Evolutionary conservation across 1,140 invertebrate genomes (phyloP).

Genomic region (Caenorhabditis tropicalis): DNA sequence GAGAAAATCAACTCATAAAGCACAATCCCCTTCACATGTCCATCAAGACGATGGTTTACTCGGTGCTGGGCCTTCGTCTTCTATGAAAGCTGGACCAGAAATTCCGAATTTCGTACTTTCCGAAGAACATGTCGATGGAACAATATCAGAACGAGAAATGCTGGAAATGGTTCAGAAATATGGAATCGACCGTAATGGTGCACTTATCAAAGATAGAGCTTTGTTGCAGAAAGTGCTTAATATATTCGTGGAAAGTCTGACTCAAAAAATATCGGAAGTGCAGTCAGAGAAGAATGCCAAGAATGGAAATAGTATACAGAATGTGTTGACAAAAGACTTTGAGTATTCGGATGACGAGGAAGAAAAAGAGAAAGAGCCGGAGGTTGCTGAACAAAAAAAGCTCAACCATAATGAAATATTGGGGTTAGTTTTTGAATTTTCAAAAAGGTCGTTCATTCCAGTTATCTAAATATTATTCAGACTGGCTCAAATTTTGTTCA

Average conservation of each 20-base stretch:
- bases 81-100: not conserved
- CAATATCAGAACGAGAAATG: slow-evolving; percentile 20
- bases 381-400: not conserved
- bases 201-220: not conserved
- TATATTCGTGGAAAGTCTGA: not conserved
- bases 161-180: slow-evolving; percentile 3
- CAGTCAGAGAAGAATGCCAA: not conserved
- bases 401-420: not conserved
- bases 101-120: not conserved
- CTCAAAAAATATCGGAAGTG: not conserved
- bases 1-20: not conserved
- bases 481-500: not conserved
- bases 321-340: slow-evolving; percentile 10
- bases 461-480: not conserved
- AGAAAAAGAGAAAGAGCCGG: slow-evolving; percentile 3
- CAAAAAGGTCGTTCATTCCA: too few relatives aligned
- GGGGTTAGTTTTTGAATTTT: not conserved
- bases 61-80: not conserved
- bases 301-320: not conserved
- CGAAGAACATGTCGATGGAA: not conserved
- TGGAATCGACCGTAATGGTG: not conserved
- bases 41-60: not conserved
- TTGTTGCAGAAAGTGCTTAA: not conserved
- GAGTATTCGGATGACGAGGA: slow-evolving; percentile 33
- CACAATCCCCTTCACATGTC: not conserved